Evolutionary conservation across 1,140 invertebrate genomes (phyloP).

Genomic region (Saccostrea cuccullata): DNA sequence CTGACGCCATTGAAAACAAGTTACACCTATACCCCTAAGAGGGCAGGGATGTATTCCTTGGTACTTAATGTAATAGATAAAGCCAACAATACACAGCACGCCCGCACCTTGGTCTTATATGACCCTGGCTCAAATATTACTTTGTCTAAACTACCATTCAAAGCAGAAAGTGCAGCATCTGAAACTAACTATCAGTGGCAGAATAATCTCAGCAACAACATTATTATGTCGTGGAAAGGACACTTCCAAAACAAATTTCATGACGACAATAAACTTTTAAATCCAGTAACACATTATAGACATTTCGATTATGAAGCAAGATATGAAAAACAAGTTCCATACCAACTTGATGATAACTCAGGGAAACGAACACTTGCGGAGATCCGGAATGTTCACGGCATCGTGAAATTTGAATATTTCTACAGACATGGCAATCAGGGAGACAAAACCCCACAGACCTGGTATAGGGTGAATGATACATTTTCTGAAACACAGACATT

Average conservation of each 20-base stretch:
- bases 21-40: constrained; percentile 17
- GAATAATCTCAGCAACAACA: neutral
- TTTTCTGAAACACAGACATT: constrained; percentile 32
- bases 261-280: constrained; percentile 23
- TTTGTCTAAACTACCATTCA: neutral
- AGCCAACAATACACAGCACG: constrained; percentile 37
- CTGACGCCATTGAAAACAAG: neutral
- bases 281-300: constrained; percentile 26
- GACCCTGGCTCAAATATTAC: neutral
- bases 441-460: neutral
- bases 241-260: constrained; percentile 38
- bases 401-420: constrained; percentile 38
- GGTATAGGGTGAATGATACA: constrained; percentile 3
- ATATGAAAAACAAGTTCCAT: constrained; percentile 25
- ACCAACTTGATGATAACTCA: constrained; percentile 31
- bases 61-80: constrained; percentile 3
- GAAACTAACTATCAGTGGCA: constrained; percentile 19
- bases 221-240: constrained; percentile 14
- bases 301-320: constrained; percentile 16
- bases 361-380: constrained; percentile 21
- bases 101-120: constrained; percentile 13
- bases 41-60: constrained; percentile 17
- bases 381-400: constrained; percentile 47
- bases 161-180: neutral
- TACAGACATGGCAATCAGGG: constrained; percentile 39